A percentile compares a stretch with the other conserved stretches of the same genome.
These are phyloP conservation scores for Lagocephalus sceleratus DNA, from an alignment of 2,797 vertebrate genomes.

Conservation along the genomic window DNA sequence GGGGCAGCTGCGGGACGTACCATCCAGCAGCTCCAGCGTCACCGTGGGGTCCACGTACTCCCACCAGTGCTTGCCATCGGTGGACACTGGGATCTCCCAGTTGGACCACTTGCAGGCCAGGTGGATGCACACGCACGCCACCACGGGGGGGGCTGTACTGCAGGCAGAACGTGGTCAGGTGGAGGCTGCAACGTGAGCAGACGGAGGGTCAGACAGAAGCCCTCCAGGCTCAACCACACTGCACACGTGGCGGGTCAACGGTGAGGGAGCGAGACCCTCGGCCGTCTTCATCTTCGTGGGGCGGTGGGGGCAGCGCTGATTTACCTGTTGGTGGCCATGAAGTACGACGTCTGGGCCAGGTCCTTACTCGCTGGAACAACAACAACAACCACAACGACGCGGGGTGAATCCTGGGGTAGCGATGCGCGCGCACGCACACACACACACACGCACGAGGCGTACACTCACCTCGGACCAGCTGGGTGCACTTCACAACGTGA, in stretches of 20 bases:
- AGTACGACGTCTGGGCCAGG: conserved; percentile 99
- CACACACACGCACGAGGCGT: neutral
- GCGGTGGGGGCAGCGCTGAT: neutral
- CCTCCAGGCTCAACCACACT: no score
- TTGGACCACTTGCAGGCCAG: conserved; percentile 99
- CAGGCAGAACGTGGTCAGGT: conserved; percentile 98
- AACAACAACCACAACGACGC: conserved; percentile 41
- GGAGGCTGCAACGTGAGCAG: conserved; percentile 78
- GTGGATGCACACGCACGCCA: conserved; percentile 98
- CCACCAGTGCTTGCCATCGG: conserved; percentile 99
- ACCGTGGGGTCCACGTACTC: conserved; percentile 96
- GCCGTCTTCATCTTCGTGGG: no score
- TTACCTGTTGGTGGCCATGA: conserved; percentile 99
- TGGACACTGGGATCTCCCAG: conserved; percentile 99
- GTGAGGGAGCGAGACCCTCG: no score
- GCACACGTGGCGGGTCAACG: no score
- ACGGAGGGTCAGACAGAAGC: conserved; percentile 1
- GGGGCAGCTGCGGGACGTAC: conserved; percentile 69
- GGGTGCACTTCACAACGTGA: conserved; percentile 94
- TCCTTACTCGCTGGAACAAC: conserved; percentile 96
- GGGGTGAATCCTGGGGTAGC: conserved; percentile 40
- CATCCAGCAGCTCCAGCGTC: conserved; percentile 92
- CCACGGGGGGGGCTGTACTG: conserved; percentile 97
- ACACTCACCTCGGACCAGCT: conserved; percentile 90
- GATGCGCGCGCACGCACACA: neutral